A percentile compares a stretch with the other conserved stretches of the same genome.
Conservation (phyloP, 2,888 invertebrate species). For the Pterostichus madidus region DNA sequence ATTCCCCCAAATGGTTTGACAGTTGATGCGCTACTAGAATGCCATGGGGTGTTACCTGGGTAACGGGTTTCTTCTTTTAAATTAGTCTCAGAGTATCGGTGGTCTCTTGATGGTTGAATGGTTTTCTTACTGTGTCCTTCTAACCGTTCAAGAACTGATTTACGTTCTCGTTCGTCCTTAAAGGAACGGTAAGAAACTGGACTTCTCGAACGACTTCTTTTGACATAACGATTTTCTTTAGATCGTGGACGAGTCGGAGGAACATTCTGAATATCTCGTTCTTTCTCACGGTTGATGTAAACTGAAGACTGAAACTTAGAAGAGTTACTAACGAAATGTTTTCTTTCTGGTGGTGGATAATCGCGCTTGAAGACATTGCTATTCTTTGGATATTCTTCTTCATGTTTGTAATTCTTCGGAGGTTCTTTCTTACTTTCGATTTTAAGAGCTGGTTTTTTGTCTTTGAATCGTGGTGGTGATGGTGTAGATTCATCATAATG, state of each 20-base stretch:
- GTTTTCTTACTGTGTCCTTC: conserved; percentile 70
- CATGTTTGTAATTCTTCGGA: conserved; percentile 60
- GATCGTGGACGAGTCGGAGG: conserved; percentile 54
- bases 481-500: conserved; percentile 80
- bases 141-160: conserved; percentile 70
- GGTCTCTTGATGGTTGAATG: conserved; percentile 72
- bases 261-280: conserved; percentile 57
- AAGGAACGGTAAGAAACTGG: conserved; percentile 72
- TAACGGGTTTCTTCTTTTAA: conserved; percentile 57
- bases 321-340: conserved; percentile 72
- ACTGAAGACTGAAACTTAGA: conserved; percentile 53
- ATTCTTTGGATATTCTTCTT: conserved; percentile 61
- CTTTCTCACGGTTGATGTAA: conserved; percentile 57
- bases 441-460: conserved; percentile 69
- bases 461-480: conserved; percentile 80
- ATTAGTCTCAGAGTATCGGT: conserved; percentile 76
- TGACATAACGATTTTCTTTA: conserved; percentile 50
- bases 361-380: conserved; percentile 78
- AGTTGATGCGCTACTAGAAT: conserved; percentile 35
- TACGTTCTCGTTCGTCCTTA: conserved; percentile 72
- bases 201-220: conserved; percentile 72
- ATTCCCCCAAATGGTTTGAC: conserved; percentile 57
- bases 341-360: conserved; percentile 72
- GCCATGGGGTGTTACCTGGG: conserved; percentile 56
- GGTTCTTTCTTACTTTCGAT: conserved; percentile 51